Conservation (phyloP, 1,140 invertebrate genomes). For the Heliconius hewitsoni region DNA sequence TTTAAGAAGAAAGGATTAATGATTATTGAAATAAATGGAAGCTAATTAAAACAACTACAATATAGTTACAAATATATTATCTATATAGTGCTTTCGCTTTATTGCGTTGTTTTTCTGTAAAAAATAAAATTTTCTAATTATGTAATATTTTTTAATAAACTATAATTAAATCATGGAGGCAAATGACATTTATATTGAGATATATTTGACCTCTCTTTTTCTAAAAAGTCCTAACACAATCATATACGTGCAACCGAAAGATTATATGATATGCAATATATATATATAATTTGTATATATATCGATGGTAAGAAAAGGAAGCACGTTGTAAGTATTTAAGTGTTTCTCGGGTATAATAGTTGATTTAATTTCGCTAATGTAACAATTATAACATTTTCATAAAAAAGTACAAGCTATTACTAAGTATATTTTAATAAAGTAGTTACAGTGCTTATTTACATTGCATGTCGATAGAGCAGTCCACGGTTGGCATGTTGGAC, state of each 20-base stretch:
- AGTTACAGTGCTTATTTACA: conserved; percentile 57
- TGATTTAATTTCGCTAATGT: neutral
- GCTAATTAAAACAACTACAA: neutral
- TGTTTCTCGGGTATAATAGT: neutral
- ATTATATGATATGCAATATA: neutral
- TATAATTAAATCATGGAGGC: too few species aligned
- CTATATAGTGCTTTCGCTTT: too few species aligned
- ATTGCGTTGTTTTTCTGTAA: too few species aligned
- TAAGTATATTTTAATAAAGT: neutral
- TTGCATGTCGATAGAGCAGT: conserved; percentile 72
- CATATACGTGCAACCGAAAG: neutral
- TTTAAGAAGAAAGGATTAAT: neutral
- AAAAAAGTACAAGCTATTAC: neutral
- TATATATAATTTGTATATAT: neutral
- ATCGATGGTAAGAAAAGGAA: neutral
- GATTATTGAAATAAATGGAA: neutral
- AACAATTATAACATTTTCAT: neutral
- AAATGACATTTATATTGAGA: neutral
- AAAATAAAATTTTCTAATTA: too few species aligned
- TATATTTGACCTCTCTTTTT: neutral
- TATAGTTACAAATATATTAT: neutral
- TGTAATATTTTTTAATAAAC: too few species aligned
- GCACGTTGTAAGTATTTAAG: neutral
- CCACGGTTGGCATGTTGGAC: conserved; percentile 59
- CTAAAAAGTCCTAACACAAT: neutral